Percentiles rank a stretch among this genome's conserved stretches.
Conservation (phyloP, 2,113 vertebrate species). For the Phainopepla nitens region DNA sequence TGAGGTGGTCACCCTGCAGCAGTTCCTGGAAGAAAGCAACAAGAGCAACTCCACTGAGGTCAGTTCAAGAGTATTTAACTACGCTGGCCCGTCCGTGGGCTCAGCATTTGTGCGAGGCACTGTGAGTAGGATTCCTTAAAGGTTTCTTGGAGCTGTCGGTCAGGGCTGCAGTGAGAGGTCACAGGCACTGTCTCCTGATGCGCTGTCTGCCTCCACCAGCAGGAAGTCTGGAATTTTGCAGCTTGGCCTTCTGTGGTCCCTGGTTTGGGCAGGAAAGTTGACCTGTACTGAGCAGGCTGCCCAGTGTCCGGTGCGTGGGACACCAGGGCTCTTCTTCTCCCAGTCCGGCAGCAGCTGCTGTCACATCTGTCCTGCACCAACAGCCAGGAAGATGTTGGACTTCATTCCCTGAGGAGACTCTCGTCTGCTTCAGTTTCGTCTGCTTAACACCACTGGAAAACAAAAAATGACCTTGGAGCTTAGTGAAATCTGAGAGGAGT, state of each 20-base stretch:
- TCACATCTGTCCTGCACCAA: neutral
- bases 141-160: neutral
- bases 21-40: conserved; percentile 93
- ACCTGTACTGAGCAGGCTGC: neutral
- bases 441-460: neutral
- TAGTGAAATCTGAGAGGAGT: neutral
- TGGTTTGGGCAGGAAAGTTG: neutral
- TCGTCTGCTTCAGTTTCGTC: neutral
- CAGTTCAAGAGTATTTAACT: neutral
- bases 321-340: neutral
- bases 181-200: neutral
- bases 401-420: neutral
- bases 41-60: conserved; percentile 78
- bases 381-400: neutral
- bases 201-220: neutral
- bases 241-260: neutral
- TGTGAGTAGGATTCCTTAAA: neutral
- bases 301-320: rapidly evolving
- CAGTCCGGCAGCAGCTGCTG: neutral
- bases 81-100: rapidly evolving
- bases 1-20: conserved; percentile 89
- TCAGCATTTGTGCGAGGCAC: neutral
- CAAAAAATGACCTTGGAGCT: neutral
- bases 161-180: neutral
- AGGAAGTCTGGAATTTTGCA: neutral